These are phyloP conservation scores for Steinernema feltiae DNA, from an alignment of 1,140 invertebrate genomes.

Conservation along the genomic window DNA sequence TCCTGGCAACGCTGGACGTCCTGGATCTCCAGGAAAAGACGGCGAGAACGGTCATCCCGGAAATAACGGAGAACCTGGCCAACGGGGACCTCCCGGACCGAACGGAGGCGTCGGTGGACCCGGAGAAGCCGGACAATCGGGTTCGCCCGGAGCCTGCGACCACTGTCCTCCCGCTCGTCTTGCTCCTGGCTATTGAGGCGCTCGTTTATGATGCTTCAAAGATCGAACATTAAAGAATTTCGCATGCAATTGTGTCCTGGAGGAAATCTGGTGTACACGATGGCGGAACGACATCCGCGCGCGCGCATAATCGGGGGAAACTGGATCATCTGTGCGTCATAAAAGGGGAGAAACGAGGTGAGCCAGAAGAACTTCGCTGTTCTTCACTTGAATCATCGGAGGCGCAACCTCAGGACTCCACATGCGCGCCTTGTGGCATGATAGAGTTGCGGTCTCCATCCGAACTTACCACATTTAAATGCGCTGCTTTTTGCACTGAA, in stretches of 20 bases:
- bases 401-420: no score
- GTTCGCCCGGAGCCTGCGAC: conserved; percentile 49
- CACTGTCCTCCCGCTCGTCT: conserved; percentile 55
- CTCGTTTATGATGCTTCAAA: neutral
- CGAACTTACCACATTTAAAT: no score
- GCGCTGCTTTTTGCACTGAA: no score
- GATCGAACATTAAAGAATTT: neutral
- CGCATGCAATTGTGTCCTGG: neutral
- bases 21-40: conserved; percentile 45
- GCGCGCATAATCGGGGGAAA: no score
- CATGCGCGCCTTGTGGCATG: no score
- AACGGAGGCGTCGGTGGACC: conserved; percentile 40
- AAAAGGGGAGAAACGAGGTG: no score
- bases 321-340: no score
- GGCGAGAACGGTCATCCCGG: conserved; percentile 41
- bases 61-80: conserved; percentile 43
- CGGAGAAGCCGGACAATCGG: conserved; percentile 41
- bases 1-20: conserved; percentile 41
- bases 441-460: no score
- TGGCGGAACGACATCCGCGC: no score
- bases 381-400: no score
- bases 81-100: conserved; percentile 39
- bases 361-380: no score
- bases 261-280: no score
- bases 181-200: conserved; percentile 45